Evolutionary conservation across 2,797 vertebrate genomes (phyloP).

Genomic region (Atherinosoma microstoma): DNA sequence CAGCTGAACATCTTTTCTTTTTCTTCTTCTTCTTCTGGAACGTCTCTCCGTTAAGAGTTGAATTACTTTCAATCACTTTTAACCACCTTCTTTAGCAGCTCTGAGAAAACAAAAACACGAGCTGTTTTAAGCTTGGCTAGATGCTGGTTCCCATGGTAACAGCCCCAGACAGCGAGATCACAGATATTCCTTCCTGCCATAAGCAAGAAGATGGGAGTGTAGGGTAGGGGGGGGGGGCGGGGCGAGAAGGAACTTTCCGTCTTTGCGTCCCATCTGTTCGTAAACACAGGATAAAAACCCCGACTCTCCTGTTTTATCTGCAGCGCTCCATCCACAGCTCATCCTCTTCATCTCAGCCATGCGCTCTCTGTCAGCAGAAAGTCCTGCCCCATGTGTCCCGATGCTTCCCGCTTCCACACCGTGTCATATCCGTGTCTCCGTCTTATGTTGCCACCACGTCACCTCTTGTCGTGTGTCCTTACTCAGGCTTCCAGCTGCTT

Average conservation of each 20-base stretch:
- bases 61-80: background rate
- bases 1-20: slow-evolving; percentile 31
- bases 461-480: slow-evolving; percentile 51
- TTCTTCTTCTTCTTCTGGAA: slow-evolving; percentile 27
- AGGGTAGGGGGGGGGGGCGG: background rate
- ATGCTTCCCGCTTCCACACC: slow-evolving; percentile 37
- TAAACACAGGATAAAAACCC: slow-evolving; percentile 12
- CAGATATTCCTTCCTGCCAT: slow-evolving; percentile 18
- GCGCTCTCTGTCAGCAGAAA: slow-evolving; percentile 35
- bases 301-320: slow-evolving; percentile 48
- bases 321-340: slow-evolving; percentile 54
- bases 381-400: slow-evolving; percentile 41
- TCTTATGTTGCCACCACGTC: slow-evolving; percentile 47
- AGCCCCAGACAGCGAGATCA: slow-evolving; percentile 12
- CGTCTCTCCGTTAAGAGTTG: slow-evolving; percentile 16
- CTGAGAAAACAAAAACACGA: slow-evolving; percentile 22
- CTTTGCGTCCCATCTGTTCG: slow-evolving; percentile 35
- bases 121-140: slow-evolving; percentile 37
- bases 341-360: slow-evolving; percentile 53
- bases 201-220: slow-evolving; percentile 22
- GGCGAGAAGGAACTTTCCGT: slow-evolving; percentile 16
- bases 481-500: slow-evolving; percentile 41
- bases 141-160: slow-evolving; percentile 52
- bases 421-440: slow-evolving; percentile 55
- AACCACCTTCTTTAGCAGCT: background rate